phyloP scores from a whole-genome alignment of 2,888 invertebrate species.

The Tetramorium bicarinatum region DNA sequence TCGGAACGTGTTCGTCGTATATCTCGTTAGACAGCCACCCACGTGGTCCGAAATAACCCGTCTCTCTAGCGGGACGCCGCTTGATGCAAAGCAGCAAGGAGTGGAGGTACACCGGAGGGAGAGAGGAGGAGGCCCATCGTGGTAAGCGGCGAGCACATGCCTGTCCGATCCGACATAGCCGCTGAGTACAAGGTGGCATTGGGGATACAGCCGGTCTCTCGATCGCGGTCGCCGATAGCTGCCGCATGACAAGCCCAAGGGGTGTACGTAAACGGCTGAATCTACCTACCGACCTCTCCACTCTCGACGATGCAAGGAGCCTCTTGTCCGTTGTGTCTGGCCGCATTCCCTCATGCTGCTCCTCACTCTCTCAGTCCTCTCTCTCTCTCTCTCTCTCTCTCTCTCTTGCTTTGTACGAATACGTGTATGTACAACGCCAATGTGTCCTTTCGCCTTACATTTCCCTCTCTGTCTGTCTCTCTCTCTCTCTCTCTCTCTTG shows the following conservation, averaged over 20 bases:
- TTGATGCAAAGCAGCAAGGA: constrained; percentile 27
- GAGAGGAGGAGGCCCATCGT: constrained; percentile 65
- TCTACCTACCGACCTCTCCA: constrained; percentile 72
- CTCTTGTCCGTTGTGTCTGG: constrained; percentile 70
- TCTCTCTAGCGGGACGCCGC: constrained; percentile 47
- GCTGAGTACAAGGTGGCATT: constrained; percentile 77
- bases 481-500: no score
- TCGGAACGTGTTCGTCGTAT: constrained; percentile 69
- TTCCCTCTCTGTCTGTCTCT: constrained; percentile 2
- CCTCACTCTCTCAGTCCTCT: constrained; percentile 30
- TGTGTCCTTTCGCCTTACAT: constrained; percentile 13
- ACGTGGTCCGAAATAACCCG: constrained; percentile 74
- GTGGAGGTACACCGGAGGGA: constrained; percentile 20
- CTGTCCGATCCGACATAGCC: constrained; percentile 76
- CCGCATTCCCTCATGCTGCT: constrained; percentile 37
- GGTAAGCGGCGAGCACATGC: constrained; percentile 74
- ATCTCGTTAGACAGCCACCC: constrained; percentile 76
- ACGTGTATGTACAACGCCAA: background rate
- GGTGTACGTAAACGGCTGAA: constrained; percentile 79
- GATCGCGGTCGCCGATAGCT: constrained; percentile 78
- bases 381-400: constrained; percentile 6
- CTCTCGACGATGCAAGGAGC: constrained; percentile 70
- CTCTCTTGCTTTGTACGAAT: constrained; percentile 14
- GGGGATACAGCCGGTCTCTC: constrained; percentile 77
- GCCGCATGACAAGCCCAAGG: constrained; percentile 79